Percentiles rank a stretch among this genome's conserved stretches.
phyloP scores from a whole-genome alignment of 2,113 vertebrate species.

The Corydoras maculifer region DNA sequence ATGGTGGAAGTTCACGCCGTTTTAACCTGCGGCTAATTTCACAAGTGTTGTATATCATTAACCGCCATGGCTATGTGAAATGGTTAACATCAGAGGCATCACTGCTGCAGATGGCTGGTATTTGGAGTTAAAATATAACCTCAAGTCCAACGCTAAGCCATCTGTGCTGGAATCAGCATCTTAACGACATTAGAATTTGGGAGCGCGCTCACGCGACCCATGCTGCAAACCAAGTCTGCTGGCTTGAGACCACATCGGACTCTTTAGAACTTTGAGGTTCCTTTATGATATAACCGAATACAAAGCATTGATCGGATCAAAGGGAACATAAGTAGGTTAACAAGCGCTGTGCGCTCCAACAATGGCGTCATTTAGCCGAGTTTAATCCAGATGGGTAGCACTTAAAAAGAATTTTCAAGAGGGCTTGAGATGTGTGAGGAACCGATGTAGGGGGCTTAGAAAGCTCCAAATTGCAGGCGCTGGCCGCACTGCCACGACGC shows the following conservation, averaged over 20 bases:
- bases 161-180: slow-evolving; percentile 1
- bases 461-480: slow-evolving; percentile 8
- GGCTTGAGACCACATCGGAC: neutral
- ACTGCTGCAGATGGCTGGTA: slow-evolving; percentile 29
- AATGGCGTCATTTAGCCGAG: slow-evolving; percentile 24
- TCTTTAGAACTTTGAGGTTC: neutral
- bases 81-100: slow-evolving; percentile 45
- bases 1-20: slow-evolving; percentile 11
- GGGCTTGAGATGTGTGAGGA: slow-evolving; percentile 2
- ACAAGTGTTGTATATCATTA: slow-evolving; percentile 34
- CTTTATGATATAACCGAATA: neutral
- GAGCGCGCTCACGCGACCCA: neutral
- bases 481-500: neutral
- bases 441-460: slow-evolving; percentile 18
- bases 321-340: slow-evolving; percentile 6
- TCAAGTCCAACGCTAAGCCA: slow-evolving; percentile 29
- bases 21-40: slow-evolving; percentile 14
- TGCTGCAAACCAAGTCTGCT: neutral
- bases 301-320: neutral
- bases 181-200: neutral
- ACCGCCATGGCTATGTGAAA: slow-evolving; percentile 33
- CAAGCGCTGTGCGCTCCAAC: slow-evolving; percentile 9
- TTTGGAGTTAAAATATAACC: slow-evolving; percentile 44
- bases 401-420: slow-evolving; percentile 25
- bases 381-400: slow-evolving; percentile 20